Evolutionary conservation across 2,888 invertebrate genomes (phyloP), one percentile per base, ranked within the genome.

Genomic region (Macrosoma leucophasiata): DNA sequence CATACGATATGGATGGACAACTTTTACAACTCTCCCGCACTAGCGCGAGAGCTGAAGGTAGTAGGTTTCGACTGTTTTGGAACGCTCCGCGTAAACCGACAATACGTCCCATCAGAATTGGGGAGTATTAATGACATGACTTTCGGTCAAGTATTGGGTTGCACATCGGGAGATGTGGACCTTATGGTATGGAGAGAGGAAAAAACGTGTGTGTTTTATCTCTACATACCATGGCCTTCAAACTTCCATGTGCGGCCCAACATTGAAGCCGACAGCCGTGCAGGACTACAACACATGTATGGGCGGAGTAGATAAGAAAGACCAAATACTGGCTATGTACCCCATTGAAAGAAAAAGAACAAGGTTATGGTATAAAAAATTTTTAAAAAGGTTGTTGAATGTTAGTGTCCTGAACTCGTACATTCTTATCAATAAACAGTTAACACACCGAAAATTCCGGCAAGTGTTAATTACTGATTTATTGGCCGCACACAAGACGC

Each of bases 1-100:
- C 42, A 52, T 22, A 48, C 48, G 0, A 8, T 53, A 3, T 48
- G 46, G 48, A 51, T 52, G 50, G 51, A 48, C 21, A 50, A 50
- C 29, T 52, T 32, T 22, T 54, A 50, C 5, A 52, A 48, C 23
- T 46, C 46, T 4, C 52, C 56, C 2, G 39, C 44, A 9, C 43
- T 55, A 3, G 50, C 50, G 14, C 39, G 54, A 13, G 33, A 42
- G 14, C 30, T 56, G 10, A 55, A 56, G 31, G 3, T n/a, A 1
- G 24, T 27, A 17, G 49, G 47, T 3, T 35, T 52, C 14, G 50
- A 51, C 36, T 52, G 49, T 28, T 49, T 46, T 9, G 52, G 50
- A 15, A 54, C 56, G 2, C 33, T 53, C 2, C 32, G 49, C 1
- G 36, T 39, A 3, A 43, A 46, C 22, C 43, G 46, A 1, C 33